A percentile compares a stretch with the other conserved stretches of the same genome.
Conservation (phyloP, 2,797 vertebrate genomes). For the Eleutherodactylus coqui region DNA sequence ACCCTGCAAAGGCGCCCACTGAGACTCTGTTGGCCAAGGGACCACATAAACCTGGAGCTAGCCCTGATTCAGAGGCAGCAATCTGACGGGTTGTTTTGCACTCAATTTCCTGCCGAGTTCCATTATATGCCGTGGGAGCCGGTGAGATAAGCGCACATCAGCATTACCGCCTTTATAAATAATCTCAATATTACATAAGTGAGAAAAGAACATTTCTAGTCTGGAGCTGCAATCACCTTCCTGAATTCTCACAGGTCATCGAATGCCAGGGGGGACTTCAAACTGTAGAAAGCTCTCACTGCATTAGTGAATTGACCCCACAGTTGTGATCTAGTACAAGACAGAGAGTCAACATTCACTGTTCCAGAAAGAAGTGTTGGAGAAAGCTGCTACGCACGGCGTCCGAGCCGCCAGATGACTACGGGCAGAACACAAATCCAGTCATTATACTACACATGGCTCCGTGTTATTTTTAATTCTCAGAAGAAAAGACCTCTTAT, state of each 20-base stretch:
- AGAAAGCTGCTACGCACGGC: neutral
- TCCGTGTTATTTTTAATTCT: constrained; percentile 27
- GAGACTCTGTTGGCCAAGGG: no score
- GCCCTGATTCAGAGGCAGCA: no score
- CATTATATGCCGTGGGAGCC: no score
- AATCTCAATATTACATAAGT: neutral
- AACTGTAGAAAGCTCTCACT: neutral
- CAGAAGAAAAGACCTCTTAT: constrained; percentile 14
- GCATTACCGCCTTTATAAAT: no score
- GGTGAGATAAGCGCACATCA: no score
- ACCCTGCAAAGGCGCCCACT: no score
- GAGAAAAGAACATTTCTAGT: neutral
- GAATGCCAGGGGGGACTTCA: neutral
- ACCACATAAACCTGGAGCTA: no score
- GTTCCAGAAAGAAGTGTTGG: constrained; percentile 13
- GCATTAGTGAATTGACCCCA: neutral
- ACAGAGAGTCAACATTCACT: constrained; percentile 13
- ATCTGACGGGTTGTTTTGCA: no score
- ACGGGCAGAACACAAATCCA: constrained; percentile 39
- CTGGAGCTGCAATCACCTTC: neutral
- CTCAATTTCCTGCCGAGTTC: no score
- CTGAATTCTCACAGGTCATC: neutral
- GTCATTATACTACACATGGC: constrained; percentile 34
- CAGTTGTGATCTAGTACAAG: neutral
- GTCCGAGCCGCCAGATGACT: constrained; percentile 29